Base-by-base conservation (phyloP, 1,140 invertebrate species). In the Reticulitermes speratus region DNA sequence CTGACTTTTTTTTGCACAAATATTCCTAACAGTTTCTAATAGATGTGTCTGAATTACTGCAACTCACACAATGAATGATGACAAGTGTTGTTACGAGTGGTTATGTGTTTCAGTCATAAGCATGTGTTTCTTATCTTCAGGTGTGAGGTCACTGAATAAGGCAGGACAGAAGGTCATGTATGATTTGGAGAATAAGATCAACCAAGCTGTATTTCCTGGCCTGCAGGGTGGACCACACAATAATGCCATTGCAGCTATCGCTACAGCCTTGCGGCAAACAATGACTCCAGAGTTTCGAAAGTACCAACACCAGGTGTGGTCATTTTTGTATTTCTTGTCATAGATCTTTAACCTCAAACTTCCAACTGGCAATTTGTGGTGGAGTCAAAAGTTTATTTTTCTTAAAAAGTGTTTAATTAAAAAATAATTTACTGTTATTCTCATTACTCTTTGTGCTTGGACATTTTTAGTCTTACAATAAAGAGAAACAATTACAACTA, bases 191-290 rank as follows among this genome's bases (percentile, higher is more conserved):
- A 93, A 91, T 87, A 96, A 94, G 90, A 98, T 99, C 88, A 98
- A 99, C 91, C 94, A 96, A 88, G 96, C 98, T 6, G 97, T 99
- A 3, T 99, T 99, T 90, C 98, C 98, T 0, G 96, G 97, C 0
- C 92, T 99, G 44, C 96, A 97, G 91, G 97, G 98, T 82, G 98
- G 98, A 0, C 98, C 98, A 0, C 98, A 99, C 89, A 99, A 99
- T 90, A 95, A 99, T 91, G 94, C 97, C 52, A 98, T 97, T 88
- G 95, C 94, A 87, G 98, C 93, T 82, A 97, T 99, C 88, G 98
- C 98, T 38, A 97, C 98, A 2, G 94, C 97, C 55, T 95, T 99
- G 93, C 97, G 96, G 89, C 96, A 98, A 91, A 96, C 96, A 3
- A 93, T 93, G 84, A 93, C 94, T 0, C 93, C 94, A 0, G 96